Conservation (phyloP, 2,113 vertebrate species). For the Orcinus orca region DNA sequence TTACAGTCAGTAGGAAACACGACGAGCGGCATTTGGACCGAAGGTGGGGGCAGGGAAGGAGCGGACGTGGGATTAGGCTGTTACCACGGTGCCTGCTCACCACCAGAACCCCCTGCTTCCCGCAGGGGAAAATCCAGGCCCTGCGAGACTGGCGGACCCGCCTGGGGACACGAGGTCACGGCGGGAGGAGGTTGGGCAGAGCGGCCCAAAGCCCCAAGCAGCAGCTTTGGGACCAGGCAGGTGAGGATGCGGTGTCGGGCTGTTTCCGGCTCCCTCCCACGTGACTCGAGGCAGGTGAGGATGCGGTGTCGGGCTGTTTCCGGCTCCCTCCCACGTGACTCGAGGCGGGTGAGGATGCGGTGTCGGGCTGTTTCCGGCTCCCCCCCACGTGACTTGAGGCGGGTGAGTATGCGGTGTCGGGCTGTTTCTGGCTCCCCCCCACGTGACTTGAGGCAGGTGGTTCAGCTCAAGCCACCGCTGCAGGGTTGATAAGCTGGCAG, state of each 20-base stretch:
- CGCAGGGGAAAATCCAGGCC: neutral
- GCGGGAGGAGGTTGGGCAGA: neutral
- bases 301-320: neutral
- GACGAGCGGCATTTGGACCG: rapidly evolving
- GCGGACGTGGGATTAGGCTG: neutral
- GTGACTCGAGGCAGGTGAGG: neutral
- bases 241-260: neutral
- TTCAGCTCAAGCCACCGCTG: neutral
- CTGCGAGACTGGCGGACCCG: neutral
- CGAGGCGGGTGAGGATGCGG: neutral
- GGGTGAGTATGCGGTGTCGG: neutral
- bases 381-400: neutral
- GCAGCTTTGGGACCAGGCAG: neutral
- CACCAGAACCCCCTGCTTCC: neutral
- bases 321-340: neutral
- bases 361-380: neutral
- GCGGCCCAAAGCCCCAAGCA: neutral
- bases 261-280: neutral
- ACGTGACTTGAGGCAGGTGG: neutral
- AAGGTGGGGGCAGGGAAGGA: neutral
- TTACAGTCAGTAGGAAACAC: neutral
- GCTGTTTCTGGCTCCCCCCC: neutral
- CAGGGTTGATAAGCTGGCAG: neutral
- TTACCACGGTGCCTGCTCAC: too few relatives aligned
- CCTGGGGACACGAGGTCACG: neutral